These are phyloP conservation scores for Cariama cristata DNA, from an alignment of 2,113 vertebrate genomes.

Conservation along the genomic window DNA sequence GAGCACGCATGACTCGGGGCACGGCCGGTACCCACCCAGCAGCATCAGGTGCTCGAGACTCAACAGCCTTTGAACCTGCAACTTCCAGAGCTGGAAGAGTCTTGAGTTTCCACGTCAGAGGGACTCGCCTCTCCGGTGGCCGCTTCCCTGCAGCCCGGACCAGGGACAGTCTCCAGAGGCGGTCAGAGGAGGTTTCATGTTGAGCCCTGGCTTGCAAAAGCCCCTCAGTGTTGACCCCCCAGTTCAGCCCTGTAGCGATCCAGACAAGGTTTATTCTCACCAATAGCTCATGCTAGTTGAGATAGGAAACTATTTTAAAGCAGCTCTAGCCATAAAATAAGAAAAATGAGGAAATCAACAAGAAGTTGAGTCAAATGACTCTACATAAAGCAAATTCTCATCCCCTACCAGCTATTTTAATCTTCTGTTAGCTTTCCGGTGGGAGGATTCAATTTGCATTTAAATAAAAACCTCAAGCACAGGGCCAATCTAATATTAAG, in stretches of 20 bases:
- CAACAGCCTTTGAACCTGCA: not conserved
- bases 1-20: fast-evolving
- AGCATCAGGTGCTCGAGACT: not conserved
- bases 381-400: not conserved
- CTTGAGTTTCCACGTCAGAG: not conserved
- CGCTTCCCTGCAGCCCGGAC: not conserved
- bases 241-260: fast-evolving
- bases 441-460: slow-evolving; percentile 58
- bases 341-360: slow-evolving; percentile 4
- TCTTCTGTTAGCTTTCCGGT: slow-evolving; percentile 14
- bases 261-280: not conserved
- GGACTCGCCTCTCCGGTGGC: fast-evolving
- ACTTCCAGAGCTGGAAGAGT: not conserved
- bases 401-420: slow-evolving; percentile 28
- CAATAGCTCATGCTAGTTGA: not conserved
- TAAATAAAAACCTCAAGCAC: slow-evolving; percentile 8
- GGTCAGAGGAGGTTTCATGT: not conserved
- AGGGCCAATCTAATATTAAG: not conserved
- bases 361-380: not conserved
- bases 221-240: not conserved
- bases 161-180: not conserved
- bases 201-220: not conserved
- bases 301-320: not conserved
- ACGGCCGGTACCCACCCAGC: fast-evolving
- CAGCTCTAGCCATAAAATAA: not conserved